Evolutionary conservation across 2,113 vertebrate species (phyloP).

Genomic region (Excalfactoria chinensis): DNA sequence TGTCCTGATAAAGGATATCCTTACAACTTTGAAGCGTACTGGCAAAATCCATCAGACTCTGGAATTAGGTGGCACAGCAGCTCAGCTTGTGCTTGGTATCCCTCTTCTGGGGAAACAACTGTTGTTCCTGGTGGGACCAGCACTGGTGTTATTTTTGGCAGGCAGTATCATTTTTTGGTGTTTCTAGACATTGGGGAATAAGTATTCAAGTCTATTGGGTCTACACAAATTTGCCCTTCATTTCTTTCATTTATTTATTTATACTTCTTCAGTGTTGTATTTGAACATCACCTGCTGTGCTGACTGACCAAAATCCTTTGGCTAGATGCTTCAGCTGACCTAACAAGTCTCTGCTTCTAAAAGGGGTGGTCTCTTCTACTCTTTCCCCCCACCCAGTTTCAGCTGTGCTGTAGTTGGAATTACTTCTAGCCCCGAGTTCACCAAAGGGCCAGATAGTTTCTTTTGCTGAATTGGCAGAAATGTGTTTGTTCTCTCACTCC

Average conservation of each 20-base stretch:
- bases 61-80: neutral
- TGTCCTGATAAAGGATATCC: neutral
- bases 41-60: neutral
- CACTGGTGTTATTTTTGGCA: neutral
- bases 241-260: neutral
- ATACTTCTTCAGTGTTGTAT: neutral
- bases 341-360: neutral
- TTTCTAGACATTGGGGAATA: neutral
- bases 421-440: neutral
- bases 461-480: neutral
- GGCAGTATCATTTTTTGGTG: neutral
- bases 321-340: neutral
- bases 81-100: fast-evolving
- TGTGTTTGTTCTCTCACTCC: neutral
- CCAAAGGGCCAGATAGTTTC: neutral
- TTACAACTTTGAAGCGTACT: neutral
- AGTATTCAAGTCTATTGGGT: neutral
- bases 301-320: neutral
- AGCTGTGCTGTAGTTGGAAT: neutral
- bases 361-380: neutral
- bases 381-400: neutral
- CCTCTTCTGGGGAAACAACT: neutral
- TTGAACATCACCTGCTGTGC: neutral
- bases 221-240: neutral
- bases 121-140: neutral